phyloP scores from a whole-genome alignment of 2,113 vertebrate species.

The Ramphastos sulfuratus region DNA sequence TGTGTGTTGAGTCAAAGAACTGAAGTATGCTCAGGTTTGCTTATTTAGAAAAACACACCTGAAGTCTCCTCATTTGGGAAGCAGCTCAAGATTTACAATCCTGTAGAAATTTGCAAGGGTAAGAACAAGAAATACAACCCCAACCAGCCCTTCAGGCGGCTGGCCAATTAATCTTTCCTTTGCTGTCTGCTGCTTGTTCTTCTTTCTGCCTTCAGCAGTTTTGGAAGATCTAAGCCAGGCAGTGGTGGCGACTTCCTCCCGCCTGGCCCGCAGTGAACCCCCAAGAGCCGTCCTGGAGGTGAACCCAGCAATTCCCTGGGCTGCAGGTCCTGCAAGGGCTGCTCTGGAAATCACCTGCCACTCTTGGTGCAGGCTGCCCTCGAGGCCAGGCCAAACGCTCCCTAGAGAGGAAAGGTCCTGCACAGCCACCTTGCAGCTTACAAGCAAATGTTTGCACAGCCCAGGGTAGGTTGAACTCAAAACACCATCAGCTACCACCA shows the following conservation, averaged over 20 bases:
- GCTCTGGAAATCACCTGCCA: slow-evolving; percentile 25
- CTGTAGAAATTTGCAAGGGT: slow-evolving; percentile 49
- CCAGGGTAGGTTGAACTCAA: fast-evolving
- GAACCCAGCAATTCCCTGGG: background rate
- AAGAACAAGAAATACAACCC: slow-evolving; percentile 69
- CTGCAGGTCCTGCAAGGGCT: background rate
- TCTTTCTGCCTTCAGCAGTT: slow-evolving; percentile 59
- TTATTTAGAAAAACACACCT: slow-evolving; percentile 61
- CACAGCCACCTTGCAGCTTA: background rate
- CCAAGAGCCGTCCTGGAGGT: background rate
- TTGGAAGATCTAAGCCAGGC: slow-evolving; percentile 50
- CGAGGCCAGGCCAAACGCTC: fast-evolving
- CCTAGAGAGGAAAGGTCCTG: fast-evolving
- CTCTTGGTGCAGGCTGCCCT: fast-evolving
- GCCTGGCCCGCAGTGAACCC: slow-evolving; percentile 54
- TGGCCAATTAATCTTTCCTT: slow-evolving; percentile 62
- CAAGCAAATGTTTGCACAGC: background rate
- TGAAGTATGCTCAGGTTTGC: slow-evolving; percentile 40
- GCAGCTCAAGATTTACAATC: slow-evolving; percentile 66
- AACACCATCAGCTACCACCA: background rate
- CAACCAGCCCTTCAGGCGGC: slow-evolving; percentile 49
- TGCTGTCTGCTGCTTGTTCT: slow-evolving; percentile 54
- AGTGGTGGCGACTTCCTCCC: slow-evolving; percentile 5
- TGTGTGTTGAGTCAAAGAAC: slow-evolving; percentile 52
- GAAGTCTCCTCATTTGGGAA: slow-evolving; percentile 59